Percentiles rank a stretch among this genome's conserved stretches.
phyloP scores from a whole-genome alignment of 2,888 invertebrate genomes.

The Dynastes tityus region DNA sequence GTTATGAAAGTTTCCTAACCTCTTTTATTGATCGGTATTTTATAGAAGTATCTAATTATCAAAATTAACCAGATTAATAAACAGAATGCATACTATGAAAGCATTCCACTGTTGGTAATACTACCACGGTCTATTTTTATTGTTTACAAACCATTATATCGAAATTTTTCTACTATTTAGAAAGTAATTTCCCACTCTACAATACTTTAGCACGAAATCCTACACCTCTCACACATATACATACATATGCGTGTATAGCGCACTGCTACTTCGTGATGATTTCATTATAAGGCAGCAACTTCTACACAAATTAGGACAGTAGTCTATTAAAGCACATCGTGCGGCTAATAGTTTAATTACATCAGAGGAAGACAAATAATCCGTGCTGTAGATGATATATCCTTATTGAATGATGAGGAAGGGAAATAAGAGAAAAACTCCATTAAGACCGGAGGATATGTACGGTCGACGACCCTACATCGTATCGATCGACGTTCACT shows the following conservation, averaged over 20 bases:
- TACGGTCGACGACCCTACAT: slow-evolving; percentile 57
- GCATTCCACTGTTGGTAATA: not conserved
- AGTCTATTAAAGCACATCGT: not conserved
- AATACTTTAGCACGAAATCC: not conserved
- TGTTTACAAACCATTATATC: too few species aligned
- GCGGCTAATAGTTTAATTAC: slow-evolving; percentile 29
- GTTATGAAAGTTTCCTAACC: too few species aligned
- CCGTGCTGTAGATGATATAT: slow-evolving; percentile 32
- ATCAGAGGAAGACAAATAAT: slow-evolving; percentile 37
- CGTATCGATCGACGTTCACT: slow-evolving; percentile 55
- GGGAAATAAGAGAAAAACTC: slow-evolving; percentile 54
- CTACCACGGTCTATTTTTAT: too few species aligned
- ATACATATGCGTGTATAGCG: not conserved
- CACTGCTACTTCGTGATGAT: not conserved
- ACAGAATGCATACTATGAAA: not conserved
- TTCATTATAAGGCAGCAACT: not conserved
- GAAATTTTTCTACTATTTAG: not conserved
- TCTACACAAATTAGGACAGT: not conserved
- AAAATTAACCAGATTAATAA: too few species aligned
- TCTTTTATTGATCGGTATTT: too few species aligned
- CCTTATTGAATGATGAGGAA: slow-evolving; percentile 47
- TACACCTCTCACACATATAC: not conserved
- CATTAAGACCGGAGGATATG: slow-evolving; percentile 53
- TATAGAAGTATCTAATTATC: too few species aligned
- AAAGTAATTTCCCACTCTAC: not conserved